Evolutionary conservation across 1,140 invertebrate genomes (phyloP), one percentile per base, ranked within the genome.

Genomic region (Frieseomelitta varia): DNA sequence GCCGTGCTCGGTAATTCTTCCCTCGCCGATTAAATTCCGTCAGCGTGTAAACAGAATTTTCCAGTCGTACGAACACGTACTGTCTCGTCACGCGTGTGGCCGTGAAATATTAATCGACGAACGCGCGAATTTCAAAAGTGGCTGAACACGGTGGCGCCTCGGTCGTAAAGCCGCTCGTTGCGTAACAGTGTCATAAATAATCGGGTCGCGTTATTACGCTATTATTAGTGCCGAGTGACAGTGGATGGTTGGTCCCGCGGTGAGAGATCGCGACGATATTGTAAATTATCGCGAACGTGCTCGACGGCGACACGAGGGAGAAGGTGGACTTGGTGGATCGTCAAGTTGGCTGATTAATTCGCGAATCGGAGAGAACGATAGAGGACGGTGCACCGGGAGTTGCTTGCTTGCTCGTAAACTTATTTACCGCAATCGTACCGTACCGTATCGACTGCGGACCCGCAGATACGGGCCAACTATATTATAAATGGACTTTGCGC

Each of bases 181-280:
- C 47, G 81, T 39, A 83, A 76, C 6, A 21, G 53, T 61, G n/a
- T 78, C 81, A n/a, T 71, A 83, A 83, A 83, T 83, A 83, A 83
- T 78, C 65, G 21, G 75, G 39, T 17, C 27, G 65, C 81, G 55
- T 78, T 78, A 67, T 69, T 58, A 27, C 81, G 63, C 51, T 82
- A 82, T 68, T 68, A 82, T 76, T 82, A 68, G 72, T 34, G 30
- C 56, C 80, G 19, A 11, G 73, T 63, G 30, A 76, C 51, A 21
- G 61, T 14, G 61, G 39, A 65, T 63, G 27, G 55, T 80, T 55
- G 21, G 56, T 67, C 55, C n/a, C n/a, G 39, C 73, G 81, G 3
- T 30, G 24, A 51, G 63, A 68, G 73, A 82, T 76, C 73, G 53
- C 30, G 17, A 47, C n/a, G 79, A 74, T 81, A 65, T 27, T 6